These are phyloP conservation scores for Falco punctatus DNA, from an alignment of 2,113 vertebrate species.

Conservation along the genomic window DNA sequence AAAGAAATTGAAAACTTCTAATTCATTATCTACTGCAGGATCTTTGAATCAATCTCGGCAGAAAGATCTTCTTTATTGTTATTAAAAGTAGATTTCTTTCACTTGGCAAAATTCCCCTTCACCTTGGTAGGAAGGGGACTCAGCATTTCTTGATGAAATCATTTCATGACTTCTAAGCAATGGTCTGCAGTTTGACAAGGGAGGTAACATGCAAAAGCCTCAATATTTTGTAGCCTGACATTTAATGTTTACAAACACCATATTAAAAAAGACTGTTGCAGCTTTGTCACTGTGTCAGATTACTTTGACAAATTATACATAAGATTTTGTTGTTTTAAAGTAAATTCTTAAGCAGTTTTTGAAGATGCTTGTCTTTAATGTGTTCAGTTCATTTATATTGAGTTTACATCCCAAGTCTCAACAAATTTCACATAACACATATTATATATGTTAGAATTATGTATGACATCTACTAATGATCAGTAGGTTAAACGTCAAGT, in stretches of 20 bases:
- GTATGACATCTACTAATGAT: constrained; percentile 15
- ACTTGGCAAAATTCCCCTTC: not conserved
- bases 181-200: not conserved
- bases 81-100: constrained; percentile 6
- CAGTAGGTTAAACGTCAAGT: not conserved
- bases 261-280: not conserved
- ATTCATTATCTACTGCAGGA: not conserved
- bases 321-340: not conserved
- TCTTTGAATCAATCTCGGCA: not conserved
- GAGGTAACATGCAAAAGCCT: not conserved
- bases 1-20: not conserved
- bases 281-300: not conserved
- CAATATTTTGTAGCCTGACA: not conserved
- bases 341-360: not conserved
- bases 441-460: not conserved
- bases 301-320: not conserved
- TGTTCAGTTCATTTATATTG: not conserved
- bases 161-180: constrained; percentile 30
- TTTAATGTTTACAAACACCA: not conserved
- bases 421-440: not conserved
- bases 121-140: not conserved
- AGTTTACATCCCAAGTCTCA: not conserved
- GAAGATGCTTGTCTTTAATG: not conserved
- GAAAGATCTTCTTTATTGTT: not conserved
- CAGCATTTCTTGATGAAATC: not conserved